phyloP scores from a whole-genome alignment of 2,113 vertebrate genomes.

The Nothobranchius furzeri region DNA sequence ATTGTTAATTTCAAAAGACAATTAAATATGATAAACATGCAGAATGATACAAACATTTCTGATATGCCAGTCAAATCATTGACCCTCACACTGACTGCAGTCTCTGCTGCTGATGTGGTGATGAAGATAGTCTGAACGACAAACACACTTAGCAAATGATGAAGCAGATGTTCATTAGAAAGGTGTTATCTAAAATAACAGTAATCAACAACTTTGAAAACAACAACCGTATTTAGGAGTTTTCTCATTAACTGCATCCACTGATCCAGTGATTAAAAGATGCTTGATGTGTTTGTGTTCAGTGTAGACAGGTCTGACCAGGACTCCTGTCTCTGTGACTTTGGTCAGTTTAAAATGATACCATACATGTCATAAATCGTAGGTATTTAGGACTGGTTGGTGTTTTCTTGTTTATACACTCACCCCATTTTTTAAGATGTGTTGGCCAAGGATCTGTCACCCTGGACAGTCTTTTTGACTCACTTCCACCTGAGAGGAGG shows the following conservation, averaged over 20 bases:
- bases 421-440: too few species aligned
- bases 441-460: too few species aligned
- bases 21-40: constrained; percentile 55
- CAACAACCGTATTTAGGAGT: constrained; percentile 19
- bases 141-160: neutral
- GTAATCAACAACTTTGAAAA: constrained; percentile 36
- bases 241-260: constrained; percentile 31
- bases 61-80: constrained; percentile 51
- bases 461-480: too few species aligned
- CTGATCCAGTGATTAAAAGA: too few species aligned
- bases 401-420: too few species aligned
- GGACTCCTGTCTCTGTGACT: too few species aligned
- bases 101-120: constrained; percentile 16
- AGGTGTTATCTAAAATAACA: constrained; percentile 66
- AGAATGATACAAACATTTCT: constrained; percentile 30
- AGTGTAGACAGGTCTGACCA: too few species aligned
- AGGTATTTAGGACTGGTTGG: too few species aligned
- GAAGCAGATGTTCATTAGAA: constrained; percentile 63
- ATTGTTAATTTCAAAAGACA: constrained; percentile 58
- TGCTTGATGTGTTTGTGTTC: too few species aligned
- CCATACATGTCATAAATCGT: too few species aligned
- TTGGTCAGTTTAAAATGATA: too few species aligned
- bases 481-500: too few species aligned
- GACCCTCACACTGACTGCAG: constrained; percentile 45
- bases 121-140: constrained; percentile 8